A percentile compares a stretch with the other conserved stretches of the same genome.
phyloP scores from a whole-genome alignment of 2,797 vertebrate genomes.

The Enteromius unitaeniatus region DNA sequence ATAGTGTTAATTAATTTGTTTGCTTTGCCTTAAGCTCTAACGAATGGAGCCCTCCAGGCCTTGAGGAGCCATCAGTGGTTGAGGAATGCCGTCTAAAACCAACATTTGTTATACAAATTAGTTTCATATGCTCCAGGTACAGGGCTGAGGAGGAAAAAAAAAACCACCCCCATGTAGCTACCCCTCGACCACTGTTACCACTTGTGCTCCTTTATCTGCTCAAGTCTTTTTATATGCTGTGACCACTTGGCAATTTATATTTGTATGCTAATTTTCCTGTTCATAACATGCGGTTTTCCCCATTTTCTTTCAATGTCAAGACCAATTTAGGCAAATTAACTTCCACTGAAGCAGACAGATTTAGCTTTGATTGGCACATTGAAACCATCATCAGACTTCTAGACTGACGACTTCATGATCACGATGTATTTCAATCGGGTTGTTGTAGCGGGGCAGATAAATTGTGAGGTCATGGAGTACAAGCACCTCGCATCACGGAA shows the following conservation, averaged over 20 bases:
- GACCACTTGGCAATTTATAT: conserved; percentile 61
- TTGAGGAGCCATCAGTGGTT: conserved; percentile 77
- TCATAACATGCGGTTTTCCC: conserved; percentile 68
- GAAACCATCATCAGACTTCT: background rate
- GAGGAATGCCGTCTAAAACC: conserved; percentile 80
- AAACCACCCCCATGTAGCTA: conserved; percentile 69
- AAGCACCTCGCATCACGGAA: conserved; percentile 30
- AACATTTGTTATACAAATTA: conserved; percentile 87
- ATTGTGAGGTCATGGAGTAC: background rate
- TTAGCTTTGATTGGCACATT: conserved; percentile 26
- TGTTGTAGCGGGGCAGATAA: background rate
- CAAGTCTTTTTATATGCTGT: conserved; percentile 55
- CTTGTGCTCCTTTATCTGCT: conserved; percentile 58
- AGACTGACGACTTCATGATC: conserved; percentile 2
- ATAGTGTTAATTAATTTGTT: conserved; percentile 90
- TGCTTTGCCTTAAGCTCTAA: conserved; percentile 81
- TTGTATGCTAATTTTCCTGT: conserved; percentile 69
- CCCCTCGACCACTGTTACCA: conserved; percentile 53
- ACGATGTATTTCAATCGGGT: background rate
- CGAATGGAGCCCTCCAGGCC: conserved; percentile 77
- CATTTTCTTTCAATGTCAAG: conserved; percentile 63
- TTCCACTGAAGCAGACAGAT: conserved; percentile 26
- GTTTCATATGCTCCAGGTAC: conserved; percentile 83
- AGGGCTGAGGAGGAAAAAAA: conserved; percentile 56
- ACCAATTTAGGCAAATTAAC: conserved; percentile 45